Percentiles rank a stretch among this genome's conserved stretches.
Evolutionary conservation across 1,140 invertebrate species (phyloP).

Genomic region (Leptinotarsa undecemlineata): DNA sequence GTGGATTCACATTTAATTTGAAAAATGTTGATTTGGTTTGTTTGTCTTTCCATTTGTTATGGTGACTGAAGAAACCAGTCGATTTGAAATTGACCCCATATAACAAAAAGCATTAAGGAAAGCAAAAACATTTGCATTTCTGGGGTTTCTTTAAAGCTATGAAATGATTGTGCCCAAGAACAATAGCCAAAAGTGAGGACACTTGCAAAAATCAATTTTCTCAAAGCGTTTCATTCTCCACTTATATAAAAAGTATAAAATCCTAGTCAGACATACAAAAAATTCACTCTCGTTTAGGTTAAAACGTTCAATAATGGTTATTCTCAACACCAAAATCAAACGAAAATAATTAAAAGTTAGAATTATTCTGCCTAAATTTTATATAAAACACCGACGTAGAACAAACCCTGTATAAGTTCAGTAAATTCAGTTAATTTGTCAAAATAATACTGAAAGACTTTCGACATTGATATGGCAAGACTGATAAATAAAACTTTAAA

Average conservation of each 20-base stretch:
- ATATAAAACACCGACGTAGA: slow-evolving; percentile 17
- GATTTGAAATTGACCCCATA: not conserved
- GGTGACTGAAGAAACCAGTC: not conserved
- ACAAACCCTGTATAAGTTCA: slow-evolving; percentile 17
- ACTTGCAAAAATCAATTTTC: slow-evolving; percentile 11
- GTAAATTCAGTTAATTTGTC: slow-evolving; percentile 7
- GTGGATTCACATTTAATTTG: not conserved
- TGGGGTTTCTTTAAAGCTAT: slow-evolving; percentile 31
- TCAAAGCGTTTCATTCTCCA: slow-evolving; percentile 18
- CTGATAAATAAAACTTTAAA: not conserved
- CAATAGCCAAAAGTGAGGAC: not conserved
- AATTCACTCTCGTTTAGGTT: not conserved
- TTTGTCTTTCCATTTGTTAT: not conserved
- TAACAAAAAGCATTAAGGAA: slow-evolving; percentile 14
- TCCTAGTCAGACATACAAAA: slow-evolving; percentile 24
- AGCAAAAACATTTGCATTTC: slow-evolving; percentile 22
- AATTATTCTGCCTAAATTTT: not conserved
- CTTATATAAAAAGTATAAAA: slow-evolving; percentile 32
- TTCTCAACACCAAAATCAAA: slow-evolving; percentile 21
- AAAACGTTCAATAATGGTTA: not conserved
- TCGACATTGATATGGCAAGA: not conserved
- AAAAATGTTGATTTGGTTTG: not conserved
- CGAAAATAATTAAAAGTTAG: slow-evolving; percentile 9
- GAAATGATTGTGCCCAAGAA: not conserved
- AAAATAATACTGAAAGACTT: slow-evolving; percentile 2